Percentiles rank a stretch among this genome's conserved stretches.
Evolutionary conservation across 2,888 invertebrate species (phyloP).

Genomic region (Cheilosia soror): DNA sequence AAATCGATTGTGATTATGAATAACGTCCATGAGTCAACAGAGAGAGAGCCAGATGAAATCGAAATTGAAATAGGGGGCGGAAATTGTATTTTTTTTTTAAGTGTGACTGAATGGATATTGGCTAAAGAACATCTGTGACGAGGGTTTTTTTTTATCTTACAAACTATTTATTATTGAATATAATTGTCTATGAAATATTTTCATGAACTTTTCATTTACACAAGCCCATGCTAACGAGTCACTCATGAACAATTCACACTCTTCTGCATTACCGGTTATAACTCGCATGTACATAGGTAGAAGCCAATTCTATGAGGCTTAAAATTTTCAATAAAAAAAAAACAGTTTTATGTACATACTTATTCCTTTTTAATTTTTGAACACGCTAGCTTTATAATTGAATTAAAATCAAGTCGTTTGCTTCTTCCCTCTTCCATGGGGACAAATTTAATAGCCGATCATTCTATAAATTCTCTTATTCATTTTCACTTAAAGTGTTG

Average conservation of each 20-base stretch:
- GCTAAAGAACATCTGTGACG: conserved; percentile 38
- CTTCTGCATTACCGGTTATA: not conserved
- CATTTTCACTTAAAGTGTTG: conserved; percentile 49
- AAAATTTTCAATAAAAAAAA: conserved; percentile 11
- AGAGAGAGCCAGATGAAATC: conserved; percentile 31
- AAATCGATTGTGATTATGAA: conserved; percentile 72
- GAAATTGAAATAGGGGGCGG: conserved; percentile 64
- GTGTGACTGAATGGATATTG: not conserved
- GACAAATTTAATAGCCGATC: conserved; percentile 50
- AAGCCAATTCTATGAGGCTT: not conserved
- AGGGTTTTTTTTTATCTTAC: not conserved
- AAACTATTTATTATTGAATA: conserved; percentile 17
- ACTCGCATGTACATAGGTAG: not conserved
- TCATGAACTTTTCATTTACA: not conserved
- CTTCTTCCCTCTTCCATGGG: not conserved
- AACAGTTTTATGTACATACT: not conserved
- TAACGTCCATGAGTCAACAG: conserved; percentile 63
- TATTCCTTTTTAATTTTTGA: conserved; percentile 2
- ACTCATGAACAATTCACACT: conserved; percentile 31
- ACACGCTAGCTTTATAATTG: conserved; percentile 36
- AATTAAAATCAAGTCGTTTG: conserved; percentile 58
- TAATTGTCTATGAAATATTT: not conserved
- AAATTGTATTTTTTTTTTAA: conserved; percentile 34
- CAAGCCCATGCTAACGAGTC: conserved; percentile 8
- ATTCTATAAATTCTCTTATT: conserved; percentile 38